Conservation (phyloP, 1,140 invertebrate species). For the Drosophila littoralis region DNA sequence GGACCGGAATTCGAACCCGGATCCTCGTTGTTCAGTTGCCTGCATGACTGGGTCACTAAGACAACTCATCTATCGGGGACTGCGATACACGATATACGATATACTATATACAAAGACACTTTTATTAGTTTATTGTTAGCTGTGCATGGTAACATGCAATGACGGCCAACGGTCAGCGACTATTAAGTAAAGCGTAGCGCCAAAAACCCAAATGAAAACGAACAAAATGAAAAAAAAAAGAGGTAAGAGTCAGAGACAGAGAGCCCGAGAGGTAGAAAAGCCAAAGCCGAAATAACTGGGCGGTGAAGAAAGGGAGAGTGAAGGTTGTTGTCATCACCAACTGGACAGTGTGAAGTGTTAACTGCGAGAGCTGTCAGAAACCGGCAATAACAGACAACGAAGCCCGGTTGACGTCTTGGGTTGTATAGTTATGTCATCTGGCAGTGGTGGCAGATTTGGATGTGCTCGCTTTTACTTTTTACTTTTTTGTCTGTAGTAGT, state of each 20-base stretch:
- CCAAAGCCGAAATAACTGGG: conserved; percentile 7
- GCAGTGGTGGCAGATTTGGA: conserved; percentile 30
- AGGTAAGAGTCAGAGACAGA: background rate
- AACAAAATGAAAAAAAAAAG: conserved; percentile 15
- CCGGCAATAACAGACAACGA: conserved; percentile 36
- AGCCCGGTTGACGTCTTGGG: conserved; percentile 15
- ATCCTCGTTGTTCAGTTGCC: no score
- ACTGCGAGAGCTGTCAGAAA: conserved; percentile 24
- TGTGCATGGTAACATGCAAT: conserved; percentile 50
- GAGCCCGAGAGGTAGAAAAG: background rate
- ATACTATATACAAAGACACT: background rate
- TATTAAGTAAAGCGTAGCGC: conserved; percentile 64
- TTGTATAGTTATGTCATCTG: conserved; percentile 57
- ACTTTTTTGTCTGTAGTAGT: background rate
- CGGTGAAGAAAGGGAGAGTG: conserved; percentile 44
- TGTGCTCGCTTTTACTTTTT: conserved; percentile 47
- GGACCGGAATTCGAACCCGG: no score
- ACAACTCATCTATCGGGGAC: no score
- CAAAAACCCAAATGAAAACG: conserved; percentile 29
- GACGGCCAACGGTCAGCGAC: conserved; percentile 40
- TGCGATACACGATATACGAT: no score
- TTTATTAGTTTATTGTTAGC: conserved; percentile 33
- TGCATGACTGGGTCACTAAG: no score
- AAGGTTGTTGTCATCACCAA: conserved; percentile 21
- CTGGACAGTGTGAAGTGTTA: conserved; percentile 16